phyloP scores from a whole-genome alignment of 2,113 vertebrate species.

The Muscicapa adusta region DNA sequence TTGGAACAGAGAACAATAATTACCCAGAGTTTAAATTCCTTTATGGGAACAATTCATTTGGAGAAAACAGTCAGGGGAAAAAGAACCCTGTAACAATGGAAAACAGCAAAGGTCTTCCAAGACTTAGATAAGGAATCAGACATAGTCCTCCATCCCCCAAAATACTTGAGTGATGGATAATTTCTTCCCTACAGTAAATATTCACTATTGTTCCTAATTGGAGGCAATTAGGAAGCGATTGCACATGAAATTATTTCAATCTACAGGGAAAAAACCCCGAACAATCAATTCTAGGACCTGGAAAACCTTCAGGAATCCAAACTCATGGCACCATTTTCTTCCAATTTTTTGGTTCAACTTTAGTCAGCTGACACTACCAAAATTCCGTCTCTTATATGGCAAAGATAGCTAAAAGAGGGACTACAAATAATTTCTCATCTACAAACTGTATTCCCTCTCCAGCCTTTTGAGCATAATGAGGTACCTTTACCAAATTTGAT shows the following conservation, averaged over 20 bases:
- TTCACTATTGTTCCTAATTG: background rate
- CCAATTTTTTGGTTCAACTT: background rate
- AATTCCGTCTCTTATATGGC: background rate
- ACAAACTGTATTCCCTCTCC: background rate
- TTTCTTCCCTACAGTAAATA: background rate
- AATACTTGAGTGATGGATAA: background rate
- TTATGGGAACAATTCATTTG: conserved; percentile 63
- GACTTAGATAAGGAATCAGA: conserved; percentile 24
- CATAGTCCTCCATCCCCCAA: background rate
- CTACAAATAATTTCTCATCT: background rate
- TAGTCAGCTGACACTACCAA: background rate
- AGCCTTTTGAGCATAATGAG: background rate
- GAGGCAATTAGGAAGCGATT: background rate
- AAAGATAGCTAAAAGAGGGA: background rate
- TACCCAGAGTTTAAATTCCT: conserved; percentile 49
- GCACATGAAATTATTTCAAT: background rate
- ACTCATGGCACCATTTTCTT: background rate
- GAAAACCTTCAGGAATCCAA: background rate
- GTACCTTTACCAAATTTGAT: background rate
- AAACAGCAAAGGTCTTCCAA: conserved; percentile 49
- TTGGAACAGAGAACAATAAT: conserved; percentile 53
- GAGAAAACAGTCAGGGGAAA: conserved; percentile 10
- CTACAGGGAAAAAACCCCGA: background rate
- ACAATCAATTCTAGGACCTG: background rate
- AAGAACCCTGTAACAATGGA: conserved; percentile 31